phyloP scores from a whole-genome alignment of 2,797 vertebrate species.

The Sebastiscus albofasciatus region DNA sequence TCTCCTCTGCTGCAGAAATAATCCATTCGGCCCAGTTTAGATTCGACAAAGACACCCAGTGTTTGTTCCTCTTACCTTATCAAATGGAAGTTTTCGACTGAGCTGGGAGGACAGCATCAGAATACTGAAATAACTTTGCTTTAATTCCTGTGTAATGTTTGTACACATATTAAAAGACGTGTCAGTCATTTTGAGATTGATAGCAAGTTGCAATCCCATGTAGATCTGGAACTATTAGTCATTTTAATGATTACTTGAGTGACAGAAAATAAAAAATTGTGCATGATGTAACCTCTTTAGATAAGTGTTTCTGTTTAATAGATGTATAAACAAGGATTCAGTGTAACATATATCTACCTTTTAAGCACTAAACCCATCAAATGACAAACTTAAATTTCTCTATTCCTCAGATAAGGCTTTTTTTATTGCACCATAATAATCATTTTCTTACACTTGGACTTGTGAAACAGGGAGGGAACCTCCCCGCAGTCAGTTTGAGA shows the following conservation, averaged over 20 bases:
- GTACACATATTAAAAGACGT: neutral
- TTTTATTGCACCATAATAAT: slow-evolving; percentile 47
- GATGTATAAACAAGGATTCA: neutral
- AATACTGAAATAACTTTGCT: neutral
- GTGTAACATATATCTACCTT: neutral
- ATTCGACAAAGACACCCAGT: neutral
- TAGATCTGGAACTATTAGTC: neutral
- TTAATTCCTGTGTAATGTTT: neutral
- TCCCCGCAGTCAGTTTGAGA: neutral
- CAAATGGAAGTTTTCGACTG: neutral
- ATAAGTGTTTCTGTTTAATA: neutral
- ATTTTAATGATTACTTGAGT: neutral
- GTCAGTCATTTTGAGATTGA: neutral
- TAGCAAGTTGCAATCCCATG: neutral
- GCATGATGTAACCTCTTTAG: neutral
- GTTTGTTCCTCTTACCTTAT: neutral
- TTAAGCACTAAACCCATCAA: neutral
- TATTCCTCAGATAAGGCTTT: neutral
- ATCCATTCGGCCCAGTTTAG: slow-evolving; percentile 17
- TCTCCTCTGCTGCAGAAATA: neutral
- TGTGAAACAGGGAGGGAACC: slow-evolving; percentile 38
- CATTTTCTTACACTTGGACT: slow-evolving; percentile 28
- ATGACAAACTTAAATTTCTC: neutral
- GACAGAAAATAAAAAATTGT: neutral
- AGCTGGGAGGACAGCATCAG: neutral